Evolutionary conservation across 2,888 invertebrate species (phyloP), one percentile per base, ranked within the genome.

Genomic region (Crossocerus cetratus): DNA sequence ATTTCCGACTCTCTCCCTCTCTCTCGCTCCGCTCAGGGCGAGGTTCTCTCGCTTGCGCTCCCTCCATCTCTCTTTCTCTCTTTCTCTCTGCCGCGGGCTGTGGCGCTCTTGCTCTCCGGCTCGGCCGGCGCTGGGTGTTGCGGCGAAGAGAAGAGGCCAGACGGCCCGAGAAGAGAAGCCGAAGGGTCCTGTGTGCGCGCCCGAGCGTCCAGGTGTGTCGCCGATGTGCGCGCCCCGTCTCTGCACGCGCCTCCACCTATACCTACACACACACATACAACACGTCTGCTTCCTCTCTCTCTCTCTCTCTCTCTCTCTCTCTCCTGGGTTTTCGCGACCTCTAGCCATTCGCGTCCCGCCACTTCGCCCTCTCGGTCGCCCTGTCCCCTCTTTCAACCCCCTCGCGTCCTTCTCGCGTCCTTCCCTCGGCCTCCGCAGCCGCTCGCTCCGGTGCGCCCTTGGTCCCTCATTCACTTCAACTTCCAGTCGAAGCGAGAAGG

Each of bases 381-480:
- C 59, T 54, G 55, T 65, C 55, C 43, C 59, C 61, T 55, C 20
- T 53, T 32, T 53, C 14, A 42, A 18, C 61, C 21, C 14, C 42
- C 61, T 62, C 49, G n/a, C 8, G 53, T 56, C 72, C 59, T 53
- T 54, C 44, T 23, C 62, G 44, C 53, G n/a, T 44, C 55, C 32
- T 43, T 55, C 60, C 53, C 62, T 43, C 42, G 49, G 69, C 63
- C 55, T 54, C 44, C 23, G n/a, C 3, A 32, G 72, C 65, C 61
- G 68, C 61, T 59, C 70, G 65, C 57, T 76, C 68, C 74, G 49
- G 69, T 68, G 54, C 61, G 72, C 60, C 59, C 74, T 64, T 49
- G 69, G 75, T 76, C 75, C 80, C 76, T 79, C 80, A 76, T 82
- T 80, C 75, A 77, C 72, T 76, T 83, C 80, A 69, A 78, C 82